Evolutionary conservation across 2,113 vertebrate species (phyloP).

Genomic region (Rhinolophus ferrumequinum): DNA sequence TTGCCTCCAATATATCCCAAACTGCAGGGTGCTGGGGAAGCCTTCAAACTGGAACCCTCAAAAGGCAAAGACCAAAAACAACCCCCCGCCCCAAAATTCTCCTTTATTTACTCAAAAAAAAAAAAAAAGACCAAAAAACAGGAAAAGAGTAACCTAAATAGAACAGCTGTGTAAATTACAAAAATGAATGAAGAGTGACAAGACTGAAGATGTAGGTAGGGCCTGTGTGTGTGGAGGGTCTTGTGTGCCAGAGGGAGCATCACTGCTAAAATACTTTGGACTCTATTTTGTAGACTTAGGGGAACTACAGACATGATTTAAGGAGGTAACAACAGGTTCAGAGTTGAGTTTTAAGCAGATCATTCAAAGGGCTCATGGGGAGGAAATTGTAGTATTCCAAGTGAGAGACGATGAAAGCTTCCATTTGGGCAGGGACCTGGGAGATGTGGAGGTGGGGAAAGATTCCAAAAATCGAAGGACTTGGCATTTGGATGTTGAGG

Average conservation of each 20-base stretch:
- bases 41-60: not conserved
- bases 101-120: not conserved
- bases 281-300: not conserved
- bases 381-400: not conserved
- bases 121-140: not conserved
- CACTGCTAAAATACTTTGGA: not conserved
- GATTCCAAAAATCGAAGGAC: not conserved
- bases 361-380: not conserved
- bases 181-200: not conserved
- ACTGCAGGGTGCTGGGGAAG: not conserved
- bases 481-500: not conserved
- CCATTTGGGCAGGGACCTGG: not conserved
- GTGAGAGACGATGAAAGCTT: not conserved
- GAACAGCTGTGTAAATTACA: not conserved
- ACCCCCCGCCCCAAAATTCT: not conserved
- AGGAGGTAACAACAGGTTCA: not conserved
- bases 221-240: accelerated
- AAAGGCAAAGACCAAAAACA: not conserved
- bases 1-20: not conserved
- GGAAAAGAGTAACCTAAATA: not conserved
- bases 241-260: not conserved
- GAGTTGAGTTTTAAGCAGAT: not conserved
- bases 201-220: not conserved
- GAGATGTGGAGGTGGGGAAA: not conserved
- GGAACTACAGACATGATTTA: not conserved